These are phyloP conservation scores for Orientallactaga sibirica DNA, from an alignment of 2,797 vertebrate species.

Conservation along the genomic window DNA sequence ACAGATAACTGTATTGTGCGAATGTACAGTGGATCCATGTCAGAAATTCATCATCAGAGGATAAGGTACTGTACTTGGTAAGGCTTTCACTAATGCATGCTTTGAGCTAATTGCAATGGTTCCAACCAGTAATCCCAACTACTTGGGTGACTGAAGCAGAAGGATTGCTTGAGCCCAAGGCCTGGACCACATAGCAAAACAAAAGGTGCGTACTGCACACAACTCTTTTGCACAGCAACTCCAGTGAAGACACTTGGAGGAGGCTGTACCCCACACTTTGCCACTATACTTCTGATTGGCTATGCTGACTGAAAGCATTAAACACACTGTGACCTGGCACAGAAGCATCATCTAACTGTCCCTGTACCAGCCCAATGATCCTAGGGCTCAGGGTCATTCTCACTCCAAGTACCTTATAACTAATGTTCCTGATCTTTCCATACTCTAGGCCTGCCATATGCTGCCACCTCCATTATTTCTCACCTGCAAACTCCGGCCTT, in stretches of 20 bases:
- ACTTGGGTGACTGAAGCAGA: neutral
- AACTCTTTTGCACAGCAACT: neutral
- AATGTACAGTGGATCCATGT: neutral
- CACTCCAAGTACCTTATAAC: neutral
- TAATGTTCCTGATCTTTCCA: neutral
- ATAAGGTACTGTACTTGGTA: too few species aligned
- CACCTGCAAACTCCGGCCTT: neutral
- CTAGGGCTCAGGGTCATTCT: neutral
- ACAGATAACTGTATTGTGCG: neutral
- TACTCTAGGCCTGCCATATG: too few species aligned
- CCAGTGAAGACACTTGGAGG: neutral
- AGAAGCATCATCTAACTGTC: neutral
- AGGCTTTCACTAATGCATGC: rapidly evolving
- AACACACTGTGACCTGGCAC: neutral
- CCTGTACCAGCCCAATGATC: neutral
- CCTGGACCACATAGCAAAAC: neutral
- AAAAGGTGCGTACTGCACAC: neutral
- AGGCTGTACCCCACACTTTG: too few species aligned
- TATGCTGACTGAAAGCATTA: neutral
- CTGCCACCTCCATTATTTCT: neutral
- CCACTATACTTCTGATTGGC: rapidly evolving
- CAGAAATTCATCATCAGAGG: neutral
- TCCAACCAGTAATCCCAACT: neutral
- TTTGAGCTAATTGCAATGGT: neutral
- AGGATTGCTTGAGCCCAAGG: neutral